phyloP scores from a whole-genome alignment of 2,797 vertebrate genomes.

The Capromys pilorides region DNA sequence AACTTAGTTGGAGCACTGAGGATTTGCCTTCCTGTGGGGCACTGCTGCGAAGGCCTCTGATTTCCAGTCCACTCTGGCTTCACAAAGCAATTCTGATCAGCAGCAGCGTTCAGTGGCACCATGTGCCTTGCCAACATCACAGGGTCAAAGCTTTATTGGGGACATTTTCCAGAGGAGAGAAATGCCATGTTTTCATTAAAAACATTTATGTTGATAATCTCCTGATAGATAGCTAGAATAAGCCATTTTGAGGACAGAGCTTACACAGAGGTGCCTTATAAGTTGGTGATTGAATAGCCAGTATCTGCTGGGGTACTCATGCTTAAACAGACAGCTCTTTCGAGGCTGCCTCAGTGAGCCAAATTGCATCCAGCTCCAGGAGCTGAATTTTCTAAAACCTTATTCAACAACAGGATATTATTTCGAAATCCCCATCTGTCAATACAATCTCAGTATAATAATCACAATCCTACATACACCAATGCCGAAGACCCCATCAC shows the following conservation, averaged over 20 bases:
- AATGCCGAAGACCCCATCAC: neutral
- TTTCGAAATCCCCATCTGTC: neutral
- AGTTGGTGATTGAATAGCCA: neutral
- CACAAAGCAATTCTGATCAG: neutral
- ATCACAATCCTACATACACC: neutral
- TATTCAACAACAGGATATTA: neutral
- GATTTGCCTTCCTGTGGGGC: neutral
- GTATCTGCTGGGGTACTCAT: neutral
- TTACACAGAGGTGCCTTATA: neutral
- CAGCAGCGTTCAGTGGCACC: neutral
- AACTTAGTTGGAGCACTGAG: neutral
- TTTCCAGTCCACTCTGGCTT: neutral
- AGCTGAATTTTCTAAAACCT: conserved; percentile 27
- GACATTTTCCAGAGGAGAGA: neutral
- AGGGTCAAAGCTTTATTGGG: neutral
- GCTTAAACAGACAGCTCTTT: neutral
- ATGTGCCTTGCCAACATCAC: neutral
- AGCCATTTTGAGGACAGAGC: neutral
- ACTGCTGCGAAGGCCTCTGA: neutral
- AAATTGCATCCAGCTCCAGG: neutral
- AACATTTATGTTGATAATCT: conserved; percentile 16
- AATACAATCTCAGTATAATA: neutral
- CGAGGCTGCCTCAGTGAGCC: neutral
- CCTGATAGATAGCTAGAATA: conserved; percentile 4
- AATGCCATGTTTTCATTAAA: conserved; percentile 14